These are phyloP conservation scores for Piaya cayana DNA, from an alignment of 2,113 vertebrate genomes.

Conservation along the genomic window DNA sequence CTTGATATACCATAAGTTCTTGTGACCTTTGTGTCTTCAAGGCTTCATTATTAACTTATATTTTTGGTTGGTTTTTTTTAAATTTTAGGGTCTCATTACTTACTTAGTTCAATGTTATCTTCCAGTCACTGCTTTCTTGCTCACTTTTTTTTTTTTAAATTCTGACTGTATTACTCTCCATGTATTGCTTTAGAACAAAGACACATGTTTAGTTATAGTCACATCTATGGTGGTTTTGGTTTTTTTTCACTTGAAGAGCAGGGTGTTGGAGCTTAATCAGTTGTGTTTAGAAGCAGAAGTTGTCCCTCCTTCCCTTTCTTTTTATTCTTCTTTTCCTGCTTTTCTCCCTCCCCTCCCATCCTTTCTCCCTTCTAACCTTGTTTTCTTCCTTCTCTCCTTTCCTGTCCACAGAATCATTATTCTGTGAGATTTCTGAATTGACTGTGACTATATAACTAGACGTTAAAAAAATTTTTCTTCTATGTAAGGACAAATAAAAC, in stretches of 20 bases:
- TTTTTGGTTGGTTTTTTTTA: background rate
- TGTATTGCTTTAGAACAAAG: background rate
- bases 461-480: background rate
- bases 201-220: background rate
- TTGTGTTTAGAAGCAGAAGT: background rate
- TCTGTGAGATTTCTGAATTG: background rate
- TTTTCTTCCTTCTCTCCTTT: background rate
- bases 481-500: conserved; percentile 3
- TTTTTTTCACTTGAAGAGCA: background rate
- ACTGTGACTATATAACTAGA: background rate
- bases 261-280: background rate
- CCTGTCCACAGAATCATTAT: background rate
- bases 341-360: background rate
- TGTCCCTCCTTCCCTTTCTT: background rate
- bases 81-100: background rate
- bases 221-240: background rate
- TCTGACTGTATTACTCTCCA: background rate
- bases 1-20: background rate
- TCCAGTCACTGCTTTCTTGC: background rate
- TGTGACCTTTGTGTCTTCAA: background rate
- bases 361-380: background rate
- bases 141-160: background rate
- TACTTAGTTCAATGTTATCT: background rate
- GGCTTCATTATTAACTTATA: background rate
- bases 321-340: background rate